A percentile compares a stretch with the other conserved stretches of the same genome.
phyloP scores from a whole-genome alignment of 2,888 invertebrate species.

The Globia sparganii region DNA sequence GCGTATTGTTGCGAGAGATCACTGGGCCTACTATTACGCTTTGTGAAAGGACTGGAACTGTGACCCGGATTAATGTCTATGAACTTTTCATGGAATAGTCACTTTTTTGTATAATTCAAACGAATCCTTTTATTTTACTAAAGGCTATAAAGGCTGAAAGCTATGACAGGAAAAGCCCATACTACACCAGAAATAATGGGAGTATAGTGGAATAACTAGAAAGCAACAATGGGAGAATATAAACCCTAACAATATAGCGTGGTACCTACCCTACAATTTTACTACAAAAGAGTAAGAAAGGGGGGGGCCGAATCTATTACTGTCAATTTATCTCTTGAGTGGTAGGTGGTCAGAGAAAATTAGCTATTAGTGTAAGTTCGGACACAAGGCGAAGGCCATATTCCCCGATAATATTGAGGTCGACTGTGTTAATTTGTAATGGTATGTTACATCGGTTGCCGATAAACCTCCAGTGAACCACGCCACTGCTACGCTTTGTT shows the following conservation, averaged over 20 bases:
- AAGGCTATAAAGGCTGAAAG: constrained; percentile 9
- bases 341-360: constrained; percentile 79
- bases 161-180: not conserved
- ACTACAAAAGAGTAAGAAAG: constrained; percentile 65
- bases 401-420: constrained; percentile 78
- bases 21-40: constrained; percentile 64
- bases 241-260: constrained; percentile 43
- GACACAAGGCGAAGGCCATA: constrained; percentile 71
- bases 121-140: not conserved
- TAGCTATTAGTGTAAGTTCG: constrained; percentile 76
- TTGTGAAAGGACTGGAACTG: constrained; percentile 59
- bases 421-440: constrained; percentile 81
- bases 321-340: constrained; percentile 77
- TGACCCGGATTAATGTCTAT: not conserved
- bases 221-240: constrained; percentile 58
- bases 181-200: not conserved
- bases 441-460: constrained; percentile 78
- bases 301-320: constrained; percentile 81
- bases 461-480: constrained; percentile 81
- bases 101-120: constrained; percentile 21
- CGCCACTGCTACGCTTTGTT: constrained; percentile 78
- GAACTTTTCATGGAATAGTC: constrained; percentile 1
- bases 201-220: no score
- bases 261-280: constrained; percentile 31
- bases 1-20: constrained; percentile 66